Conservation (phyloP, 2,797 vertebrate species). For the Dromococcyx pavoninus region DNA sequence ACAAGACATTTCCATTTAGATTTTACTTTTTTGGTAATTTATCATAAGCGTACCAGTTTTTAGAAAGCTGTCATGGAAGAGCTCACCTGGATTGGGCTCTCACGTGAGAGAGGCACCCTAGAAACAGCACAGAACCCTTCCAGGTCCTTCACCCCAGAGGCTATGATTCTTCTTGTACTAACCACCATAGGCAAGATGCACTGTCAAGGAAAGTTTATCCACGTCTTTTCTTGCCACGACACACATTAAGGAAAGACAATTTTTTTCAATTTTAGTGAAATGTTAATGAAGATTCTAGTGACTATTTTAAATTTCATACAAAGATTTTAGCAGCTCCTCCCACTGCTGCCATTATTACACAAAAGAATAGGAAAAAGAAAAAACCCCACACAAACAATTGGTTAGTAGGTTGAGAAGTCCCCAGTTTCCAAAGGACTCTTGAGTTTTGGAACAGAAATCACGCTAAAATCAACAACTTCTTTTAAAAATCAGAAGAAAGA, state of each 20-base stretch:
- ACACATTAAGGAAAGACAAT: not conserved
- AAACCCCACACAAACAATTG: not conserved
- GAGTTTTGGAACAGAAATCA: not conserved
- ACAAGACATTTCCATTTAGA: not conserved
- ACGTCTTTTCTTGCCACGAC: not conserved
- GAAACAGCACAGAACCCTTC: not conserved
- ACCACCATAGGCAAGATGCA: not conserved
- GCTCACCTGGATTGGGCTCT: not conserved
- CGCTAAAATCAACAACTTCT: not conserved
- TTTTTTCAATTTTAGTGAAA: not conserved
- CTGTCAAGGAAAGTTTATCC: not conserved
- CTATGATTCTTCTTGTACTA: not conserved
- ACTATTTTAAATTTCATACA: not conserved
- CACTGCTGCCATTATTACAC: not conserved
- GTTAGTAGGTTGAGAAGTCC: not conserved
- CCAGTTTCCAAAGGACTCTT: not conserved
- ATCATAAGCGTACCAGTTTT: not conserved
- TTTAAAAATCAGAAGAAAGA: not conserved
- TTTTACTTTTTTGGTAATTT: not conserved
- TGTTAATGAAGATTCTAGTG: not conserved
- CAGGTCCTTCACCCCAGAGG: not conserved
- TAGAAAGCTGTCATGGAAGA: not conserved
- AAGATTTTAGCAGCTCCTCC: not conserved
- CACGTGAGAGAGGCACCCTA: not conserved
- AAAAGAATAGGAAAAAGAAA: not conserved